phyloP scores from a whole-genome alignment of 1,140 invertebrate species.

The Ceratina calcarata region DNA sequence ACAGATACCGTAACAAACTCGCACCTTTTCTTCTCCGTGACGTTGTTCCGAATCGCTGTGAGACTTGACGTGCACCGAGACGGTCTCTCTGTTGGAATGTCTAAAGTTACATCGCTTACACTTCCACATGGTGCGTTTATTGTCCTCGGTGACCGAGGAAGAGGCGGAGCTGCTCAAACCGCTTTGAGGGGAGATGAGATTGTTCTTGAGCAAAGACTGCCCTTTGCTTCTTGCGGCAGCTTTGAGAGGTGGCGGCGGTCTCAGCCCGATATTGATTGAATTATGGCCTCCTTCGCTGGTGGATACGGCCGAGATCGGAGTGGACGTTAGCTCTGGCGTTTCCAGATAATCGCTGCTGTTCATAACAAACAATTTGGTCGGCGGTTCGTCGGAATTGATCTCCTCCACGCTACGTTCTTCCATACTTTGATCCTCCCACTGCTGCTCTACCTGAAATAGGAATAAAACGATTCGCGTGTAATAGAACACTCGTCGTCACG shows the following conservation, averaged over 20 bases:
- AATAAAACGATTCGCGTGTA: background rate
- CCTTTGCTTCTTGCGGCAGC: constrained; percentile 66
- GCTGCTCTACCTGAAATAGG: constrained; percentile 64
- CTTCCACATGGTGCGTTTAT: constrained; percentile 86
- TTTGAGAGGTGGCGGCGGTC: constrained; percentile 71
- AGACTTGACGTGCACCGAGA: constrained; percentile 85
- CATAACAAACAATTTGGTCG: constrained; percentile 69
- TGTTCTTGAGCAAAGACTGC: constrained; percentile 73
- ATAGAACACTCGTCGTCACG: background rate
- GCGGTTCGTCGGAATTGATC: constrained; percentile 55
- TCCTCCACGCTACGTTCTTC: constrained; percentile 65
- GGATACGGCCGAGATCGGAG: constrained; percentile 24
- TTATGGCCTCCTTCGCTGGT: constrained; percentile 43
- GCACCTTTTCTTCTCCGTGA: constrained; percentile 59
- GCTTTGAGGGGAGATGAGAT: constrained; percentile 52
- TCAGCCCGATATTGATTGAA: constrained; percentile 46
- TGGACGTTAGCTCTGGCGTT: constrained; percentile 46
- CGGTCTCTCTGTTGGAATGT: constrained; percentile 84
- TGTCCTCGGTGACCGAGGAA: constrained; percentile 62
- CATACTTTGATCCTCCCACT: constrained; percentile 66
- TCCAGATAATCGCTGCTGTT: constrained; percentile 58
- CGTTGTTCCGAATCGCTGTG: constrained; percentile 79
- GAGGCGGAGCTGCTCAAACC: constrained; percentile 34
- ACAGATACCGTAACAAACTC: background rate
- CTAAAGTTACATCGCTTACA: constrained; percentile 93